These are phyloP conservation scores for Archips crataeganus DNA, from an alignment of 2,888 invertebrate species.

Conservation along the genomic window DNA sequence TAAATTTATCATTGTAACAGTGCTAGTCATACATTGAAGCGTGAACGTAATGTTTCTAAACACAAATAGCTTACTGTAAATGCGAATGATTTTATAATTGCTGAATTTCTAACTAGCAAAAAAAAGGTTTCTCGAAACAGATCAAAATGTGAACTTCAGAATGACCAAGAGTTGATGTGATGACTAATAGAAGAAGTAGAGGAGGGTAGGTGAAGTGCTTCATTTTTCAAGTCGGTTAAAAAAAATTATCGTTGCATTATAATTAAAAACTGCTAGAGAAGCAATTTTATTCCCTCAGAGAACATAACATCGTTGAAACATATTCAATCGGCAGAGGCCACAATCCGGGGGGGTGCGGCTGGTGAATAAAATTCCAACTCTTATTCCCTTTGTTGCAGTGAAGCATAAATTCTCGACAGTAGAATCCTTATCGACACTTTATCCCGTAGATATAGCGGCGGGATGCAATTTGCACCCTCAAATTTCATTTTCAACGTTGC, in stretches of 20 bases:
- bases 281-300: not conserved
- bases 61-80: too few relatives aligned
- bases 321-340: conserved; percentile 40
- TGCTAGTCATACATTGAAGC: too few relatives aligned
- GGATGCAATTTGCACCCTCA: conserved; percentile 63
- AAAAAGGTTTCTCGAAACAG: too few relatives aligned
- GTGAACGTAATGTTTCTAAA: too few relatives aligned
- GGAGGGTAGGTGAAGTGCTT: too few relatives aligned
- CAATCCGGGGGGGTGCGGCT: conserved; percentile 39
- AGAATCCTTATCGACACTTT: conserved; percentile 58
- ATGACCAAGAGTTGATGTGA: too few relatives aligned
- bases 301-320: conserved; percentile 44
- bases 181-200: too few relatives aligned
- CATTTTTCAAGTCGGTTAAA: not conserved
- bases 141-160: too few relatives aligned
- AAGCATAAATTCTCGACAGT: conserved; percentile 51
- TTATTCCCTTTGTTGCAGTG: conserved; percentile 50
- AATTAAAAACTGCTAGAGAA: conserved; percentile 6
- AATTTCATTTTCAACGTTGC: conserved; percentile 58
- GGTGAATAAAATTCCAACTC: conserved; percentile 43
- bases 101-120: too few relatives aligned
- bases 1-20: too few relatives aligned
- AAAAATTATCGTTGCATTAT: not conserved
- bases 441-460: conserved; percentile 50
- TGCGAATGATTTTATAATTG: too few relatives aligned